Base-by-base conservation (phyloP, 2,113 vertebrate species). In the Cavia aperea region DNA sequence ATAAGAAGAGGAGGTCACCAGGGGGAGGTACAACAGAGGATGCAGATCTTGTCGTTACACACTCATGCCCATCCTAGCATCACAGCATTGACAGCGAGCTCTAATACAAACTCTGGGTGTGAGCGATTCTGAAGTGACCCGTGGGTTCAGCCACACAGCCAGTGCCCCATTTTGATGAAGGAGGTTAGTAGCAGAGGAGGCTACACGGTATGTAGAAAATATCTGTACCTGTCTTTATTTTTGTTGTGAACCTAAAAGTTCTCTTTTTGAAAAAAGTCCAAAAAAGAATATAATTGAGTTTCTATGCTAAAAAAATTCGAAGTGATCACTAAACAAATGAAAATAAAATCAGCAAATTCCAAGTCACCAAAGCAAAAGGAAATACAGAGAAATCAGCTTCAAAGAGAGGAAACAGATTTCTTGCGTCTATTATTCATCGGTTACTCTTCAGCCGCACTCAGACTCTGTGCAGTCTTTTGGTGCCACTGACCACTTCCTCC, bases 271-370 rank as follows among this genome's bases (percentile, higher is more conserved):
- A 23, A 46, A 16, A 36, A 82, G 29, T 60, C 51, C 23, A 81
- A 58, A 90, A 66, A 43, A 46, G 63, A 77, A 24, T 26, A 70
- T 33, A 70, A 63, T 31, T 70, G 68, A 81, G 4, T 70, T 39
- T 39, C 3, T 13, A 21, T 81, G 54, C 10, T 46, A 62, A 60
- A 81, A 81, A 82, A 91, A 54, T 6, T 79, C 21, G 51, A 46
- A 3, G 7, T n/a, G 23, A 49, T 10, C 39, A 87, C 15, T 49
- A 68, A 60, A 60, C 23, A 86, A 88, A 78, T 77, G 54, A 70
- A 87, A 70, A 78, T 58, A 68, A 92, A 86, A 58, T 86, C 62
- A 86, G 3, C 16, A 87, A 87, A 81, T 81, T 92, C 43, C 75
- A 81, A 72, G 49, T 3, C 33, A 51, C 46, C 36, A 56, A 77